phyloP scores from a whole-genome alignment of 1,140 invertebrate genomes.

The Argopecten irradians region DNA sequence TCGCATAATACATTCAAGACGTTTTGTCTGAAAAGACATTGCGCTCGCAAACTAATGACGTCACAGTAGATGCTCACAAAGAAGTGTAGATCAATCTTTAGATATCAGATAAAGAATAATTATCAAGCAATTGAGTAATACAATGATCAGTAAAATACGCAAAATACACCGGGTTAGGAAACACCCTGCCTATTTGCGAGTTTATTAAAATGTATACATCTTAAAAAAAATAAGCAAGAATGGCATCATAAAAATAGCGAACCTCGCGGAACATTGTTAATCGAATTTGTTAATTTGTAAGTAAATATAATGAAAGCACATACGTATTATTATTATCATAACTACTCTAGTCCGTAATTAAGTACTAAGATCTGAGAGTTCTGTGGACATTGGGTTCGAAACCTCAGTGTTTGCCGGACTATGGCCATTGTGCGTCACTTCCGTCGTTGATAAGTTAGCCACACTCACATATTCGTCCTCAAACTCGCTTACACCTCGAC shows the following conservation, averaged over 20 bases:
- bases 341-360: not conserved
- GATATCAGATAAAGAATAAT: no score
- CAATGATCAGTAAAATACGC: not conserved
- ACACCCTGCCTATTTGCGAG: slow-evolving; percentile 13
- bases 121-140: no score
- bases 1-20: no score
- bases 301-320: slow-evolving; percentile 12
- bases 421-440: slow-evolving; percentile 3
- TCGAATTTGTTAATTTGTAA: slow-evolving; percentile 2
- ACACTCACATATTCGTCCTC: slow-evolving; percentile 56
- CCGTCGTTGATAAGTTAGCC: not conserved
- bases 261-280: not conserved
- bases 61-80: no score
- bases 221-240: slow-evolving; percentile 23
- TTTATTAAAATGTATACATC: slow-evolving; percentile 18
- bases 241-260: slow-evolving; percentile 14
- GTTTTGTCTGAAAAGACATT: no score
- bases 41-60: no score
- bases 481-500: slow-evolving; percentile 68
- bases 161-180: not conserved
- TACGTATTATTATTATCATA: not conserved
- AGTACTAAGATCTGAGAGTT: slow-evolving; percentile 22
- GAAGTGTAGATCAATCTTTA: no score
- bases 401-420: slow-evolving; percentile 1
- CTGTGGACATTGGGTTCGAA: not conserved